A percentile compares a stretch with the other conserved stretches of the same genome.
Evolutionary conservation across 2,797 vertebrate genomes (phyloP).

Genomic region (Arctocebus calabarensis): DNA sequence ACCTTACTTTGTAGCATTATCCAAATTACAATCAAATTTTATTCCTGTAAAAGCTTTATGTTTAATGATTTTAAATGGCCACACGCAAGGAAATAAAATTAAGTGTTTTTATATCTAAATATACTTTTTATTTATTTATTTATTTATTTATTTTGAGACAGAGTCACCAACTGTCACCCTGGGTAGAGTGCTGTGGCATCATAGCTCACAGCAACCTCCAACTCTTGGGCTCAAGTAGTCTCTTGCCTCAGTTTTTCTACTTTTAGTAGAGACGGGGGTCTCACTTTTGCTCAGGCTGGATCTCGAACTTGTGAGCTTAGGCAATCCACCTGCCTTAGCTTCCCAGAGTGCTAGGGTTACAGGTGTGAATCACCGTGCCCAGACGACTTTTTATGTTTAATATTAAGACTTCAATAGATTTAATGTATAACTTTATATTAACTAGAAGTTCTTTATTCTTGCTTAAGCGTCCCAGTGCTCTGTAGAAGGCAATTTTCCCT

Average conservation of each 20-base stretch:
- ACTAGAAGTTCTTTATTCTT: neutral
- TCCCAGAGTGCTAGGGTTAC: no score
- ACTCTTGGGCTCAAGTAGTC: no score
- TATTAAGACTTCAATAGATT: neutral
- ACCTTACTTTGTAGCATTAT: neutral
- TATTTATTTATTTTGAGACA: no score
- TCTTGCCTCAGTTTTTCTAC: no score
- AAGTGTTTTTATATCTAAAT: neutral
- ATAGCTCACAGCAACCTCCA: no score
- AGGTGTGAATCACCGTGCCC: no score
- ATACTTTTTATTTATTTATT: neutral
- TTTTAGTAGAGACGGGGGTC: no score
- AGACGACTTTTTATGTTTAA: neutral
- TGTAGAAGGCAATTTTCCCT: neutral
- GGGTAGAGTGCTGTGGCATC: no score
- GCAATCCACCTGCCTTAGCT: no score
- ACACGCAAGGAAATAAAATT: neutral
- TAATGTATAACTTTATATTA: neutral
- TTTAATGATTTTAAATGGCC: slow-evolving; percentile 8
- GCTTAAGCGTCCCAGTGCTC: neutral
- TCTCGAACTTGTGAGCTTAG: no score
- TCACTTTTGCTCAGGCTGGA: no score
- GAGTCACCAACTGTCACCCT: no score
- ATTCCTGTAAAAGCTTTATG: neutral
- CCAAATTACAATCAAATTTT: neutral